Base-by-base conservation (phyloP, 1,140 invertebrate species). In the Drosophila guanche region DNA sequence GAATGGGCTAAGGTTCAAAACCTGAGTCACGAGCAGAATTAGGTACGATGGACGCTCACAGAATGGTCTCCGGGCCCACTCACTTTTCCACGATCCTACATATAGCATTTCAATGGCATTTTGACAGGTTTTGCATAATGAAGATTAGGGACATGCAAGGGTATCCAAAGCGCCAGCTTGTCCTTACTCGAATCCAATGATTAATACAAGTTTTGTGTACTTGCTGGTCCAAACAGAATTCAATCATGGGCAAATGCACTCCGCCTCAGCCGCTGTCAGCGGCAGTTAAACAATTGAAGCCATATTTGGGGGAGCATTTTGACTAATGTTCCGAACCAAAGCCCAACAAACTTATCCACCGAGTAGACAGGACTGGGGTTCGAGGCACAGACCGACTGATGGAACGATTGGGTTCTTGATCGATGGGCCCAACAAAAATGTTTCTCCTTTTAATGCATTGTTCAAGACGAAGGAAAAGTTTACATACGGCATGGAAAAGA, bases 171-270 rank as follows among this genome's bases (percentile, higher is more conserved):
- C 29, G 7, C 8, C 29, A 10, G 29, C 8, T 10, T 33, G 29
- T 3, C 8, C 3, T 10, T 33, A 73, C 62, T 69, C 78, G 75
- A 75, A 83, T 83, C 78, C 65, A 43, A 74, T 83, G 74, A 83
- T 78, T 78, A 83, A 83, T 83, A 71, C 78, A 79, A 43, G 58
- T 46, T 71, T 71, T 33, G 61, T 61, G 60, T 48, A 4, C 16
- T 12, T 51, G 51, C 5, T 42, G 10, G 1, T 43, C 40, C 14
- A 43, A 37, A 37, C 25, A n/a, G 40, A 68, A 23, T 8, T 48
- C 33, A 48, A 54, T 68, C 42, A 54, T 16, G 65, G 16, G 16
- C 27, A 54, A 67, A 23, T 7, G 23, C 20, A 22, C 23, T 40
- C 10, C 51, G n/a, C 16, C 8, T 40, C 37, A 65, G 53, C 60